Percentiles rank a stretch among this genome's conserved stretches.
Evolutionary conservation across 37 sponge, comb jelly and placozoan genomes (phyloP).

Genomic region (Tethya wilhelma): DNA sequence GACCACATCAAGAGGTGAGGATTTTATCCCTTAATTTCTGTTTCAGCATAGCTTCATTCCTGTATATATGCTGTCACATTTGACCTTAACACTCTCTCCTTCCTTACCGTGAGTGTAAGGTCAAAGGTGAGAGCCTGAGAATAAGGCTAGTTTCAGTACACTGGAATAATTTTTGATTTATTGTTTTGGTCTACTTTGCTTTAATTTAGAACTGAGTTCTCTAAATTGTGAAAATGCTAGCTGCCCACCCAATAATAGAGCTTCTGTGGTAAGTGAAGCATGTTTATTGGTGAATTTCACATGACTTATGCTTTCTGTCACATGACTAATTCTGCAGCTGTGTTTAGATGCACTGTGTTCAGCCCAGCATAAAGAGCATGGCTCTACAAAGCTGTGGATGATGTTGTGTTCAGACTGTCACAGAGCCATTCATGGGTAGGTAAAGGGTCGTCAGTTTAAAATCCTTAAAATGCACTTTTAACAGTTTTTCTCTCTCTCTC

Average conservation of each 20-base stretch:
- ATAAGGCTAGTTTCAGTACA: no score
- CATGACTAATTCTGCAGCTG: conserved; percentile 38
- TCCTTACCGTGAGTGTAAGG: no score
- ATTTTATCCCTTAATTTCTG: not conserved
- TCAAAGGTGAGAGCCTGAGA: no score
- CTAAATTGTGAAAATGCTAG: conserved; percentile 33
- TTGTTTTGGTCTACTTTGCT: not conserved
- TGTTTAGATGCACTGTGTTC: conserved; percentile 61
- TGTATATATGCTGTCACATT: conserved; percentile 47
- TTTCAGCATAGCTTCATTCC: conserved; percentile 18
- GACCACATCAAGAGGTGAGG: conserved; percentile 16
- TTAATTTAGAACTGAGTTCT: conserved; percentile 25
- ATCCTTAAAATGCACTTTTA: no score
- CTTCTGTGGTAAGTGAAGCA: conserved; percentile 15
- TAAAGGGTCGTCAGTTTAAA: no score
- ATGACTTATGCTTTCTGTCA: conserved; percentile 1
- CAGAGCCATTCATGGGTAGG: conserved; percentile 38
- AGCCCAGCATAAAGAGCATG: conserved; percentile 7
- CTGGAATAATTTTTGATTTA: not conserved
- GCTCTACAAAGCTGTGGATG: conserved; percentile 48
- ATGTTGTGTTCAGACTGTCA: conserved; percentile 64
- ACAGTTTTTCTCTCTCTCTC: not conserved
- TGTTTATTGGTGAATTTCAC: not conserved
- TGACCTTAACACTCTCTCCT: no score
- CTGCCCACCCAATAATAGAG: conserved; percentile 16